phyloP scores from a whole-genome alignment of 2,113 vertebrate species.

The Mesembrinibis cayennensis region DNA sequence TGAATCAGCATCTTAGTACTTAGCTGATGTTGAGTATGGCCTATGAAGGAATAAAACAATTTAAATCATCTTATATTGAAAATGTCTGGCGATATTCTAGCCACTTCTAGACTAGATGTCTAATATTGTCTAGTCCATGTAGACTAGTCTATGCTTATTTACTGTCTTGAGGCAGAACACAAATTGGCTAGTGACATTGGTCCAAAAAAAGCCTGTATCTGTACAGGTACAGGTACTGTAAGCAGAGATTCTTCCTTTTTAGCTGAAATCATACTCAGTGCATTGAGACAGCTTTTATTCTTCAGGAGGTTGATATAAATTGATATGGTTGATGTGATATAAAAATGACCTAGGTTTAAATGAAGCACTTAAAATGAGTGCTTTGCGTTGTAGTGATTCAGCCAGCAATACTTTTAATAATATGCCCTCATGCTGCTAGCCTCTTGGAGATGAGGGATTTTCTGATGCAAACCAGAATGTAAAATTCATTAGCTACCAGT shows the following conservation, averaged over 20 bases:
- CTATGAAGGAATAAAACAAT: background rate
- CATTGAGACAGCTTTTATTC: background rate
- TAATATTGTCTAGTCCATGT: background rate
- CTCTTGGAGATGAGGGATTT: background rate
- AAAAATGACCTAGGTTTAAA: background rate
- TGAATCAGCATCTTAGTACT: background rate
- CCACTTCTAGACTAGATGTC: background rate
- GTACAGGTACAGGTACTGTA: background rate
- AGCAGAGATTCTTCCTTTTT: background rate
- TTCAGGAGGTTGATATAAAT: background rate
- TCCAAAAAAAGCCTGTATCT: background rate
- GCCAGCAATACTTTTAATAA: background rate
- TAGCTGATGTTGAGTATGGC: background rate
- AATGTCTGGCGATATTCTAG: background rate
- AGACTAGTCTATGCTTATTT: background rate
- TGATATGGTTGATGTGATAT: background rate
- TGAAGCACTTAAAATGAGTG: background rate
- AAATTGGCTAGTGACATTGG: background rate
- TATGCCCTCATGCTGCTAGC: background rate
- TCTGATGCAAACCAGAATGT: background rate
- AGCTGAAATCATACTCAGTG: background rate
- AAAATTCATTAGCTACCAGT: background rate
- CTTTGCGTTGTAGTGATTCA: background rate
- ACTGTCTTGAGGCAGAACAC: background rate
- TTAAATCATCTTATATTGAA: background rate